Evolutionary conservation across 2,888 invertebrate genomes (phyloP), one percentile per base, ranked within the genome.

Genomic region (Leucoma salicis): DNA sequence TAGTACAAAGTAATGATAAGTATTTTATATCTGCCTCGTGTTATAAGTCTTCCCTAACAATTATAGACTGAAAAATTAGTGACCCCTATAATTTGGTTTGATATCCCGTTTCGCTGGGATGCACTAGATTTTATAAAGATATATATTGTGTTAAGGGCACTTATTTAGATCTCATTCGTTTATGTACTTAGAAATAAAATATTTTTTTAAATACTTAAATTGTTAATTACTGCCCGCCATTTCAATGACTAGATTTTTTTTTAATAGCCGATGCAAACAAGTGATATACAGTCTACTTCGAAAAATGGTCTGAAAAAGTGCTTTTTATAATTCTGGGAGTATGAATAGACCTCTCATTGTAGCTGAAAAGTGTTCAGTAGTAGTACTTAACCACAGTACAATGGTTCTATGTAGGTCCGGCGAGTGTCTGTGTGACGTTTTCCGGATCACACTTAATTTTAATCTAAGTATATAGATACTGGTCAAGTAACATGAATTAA

Each of bases 381-480:
- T 51, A 47, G 51, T 70, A 75, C n/a, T n/a, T n/a, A 70, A 71
- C 58, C 78, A 74, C 74, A 78, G 82, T 83, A 82, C 80, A 78
- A 78, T 64, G 67, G 69, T 54, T 63, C 60, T 60, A 62, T 66
- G 62, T 66, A n/a, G n/a, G 68, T 70, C 75, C 73, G 70, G 72
- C 70, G 71, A 82, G 87, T 88, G 87, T 87, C 87, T 87, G 77
- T 79, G 80, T 82, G 85, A 87, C 84, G 84, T 82, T 86, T 82
- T 77, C 69, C 60, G 55, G 66, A 74, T 67, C 72, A 75, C 77
- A 77, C 72, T 66, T 74, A 58, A 55, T 66, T 74, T 27, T 71
- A 50, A 27, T 18, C 10, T 32, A 43, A 35, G 32, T 35, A 60
- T 55, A 49, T n/a, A n/a, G n/a, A n/a, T n/a, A n/a, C n/a, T n/a